Evolutionary conservation across 2,113 vertebrate genomes (phyloP), one percentile per base, ranked within the genome.

Genomic region (Empidonax traillii): DNA sequence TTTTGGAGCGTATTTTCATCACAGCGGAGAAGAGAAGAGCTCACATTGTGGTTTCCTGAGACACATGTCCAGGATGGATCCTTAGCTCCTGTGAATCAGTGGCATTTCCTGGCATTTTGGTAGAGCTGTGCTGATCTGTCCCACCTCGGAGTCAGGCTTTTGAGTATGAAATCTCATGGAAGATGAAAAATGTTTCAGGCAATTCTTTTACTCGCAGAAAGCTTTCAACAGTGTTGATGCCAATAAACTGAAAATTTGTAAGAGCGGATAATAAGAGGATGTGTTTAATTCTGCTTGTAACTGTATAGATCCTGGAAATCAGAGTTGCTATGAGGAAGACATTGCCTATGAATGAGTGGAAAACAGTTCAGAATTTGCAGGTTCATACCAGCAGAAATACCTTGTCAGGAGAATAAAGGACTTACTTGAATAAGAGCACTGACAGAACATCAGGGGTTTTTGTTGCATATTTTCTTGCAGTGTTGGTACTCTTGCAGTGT

Each of bases 1-100:
- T 78, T 93, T 66, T n/a, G 20, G 56, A 52, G 43, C 20, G 3
- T 68, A 24, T 68, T 85, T 90, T 68, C 9, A 28, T 86, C 25
- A 14, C 37, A 28, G 0, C 0, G 1, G 53, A 61, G 9, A 92
- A 17, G 20, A 72, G 9, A 92, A 20, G 20, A 72, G 24, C 24
- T 79, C 4, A 4, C 0, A 0, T 17, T 55, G 33, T 49, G 15
- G 9, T 71, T 69, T 55, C 31, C 31, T 0, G 2, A 44, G 19
- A 16, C 8, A 13, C 8, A 4, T 8, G 6, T 74, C 31, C 20
- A 18, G 49, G n/a, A 14, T 0, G 1, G 21, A 46, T 74, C 44
- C 22, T 52, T 61, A n/a, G n/a, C 18, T 39, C 12, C 30, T 53
- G 6, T 55, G 68, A 76, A 30, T 61, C 39, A 30, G 44, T 73